Percentiles rank a stretch among this genome's conserved stretches.
Conservation (phyloP, 2,113 vertebrate genomes). For the Cryptomyrus ogoouensis region DNA sequence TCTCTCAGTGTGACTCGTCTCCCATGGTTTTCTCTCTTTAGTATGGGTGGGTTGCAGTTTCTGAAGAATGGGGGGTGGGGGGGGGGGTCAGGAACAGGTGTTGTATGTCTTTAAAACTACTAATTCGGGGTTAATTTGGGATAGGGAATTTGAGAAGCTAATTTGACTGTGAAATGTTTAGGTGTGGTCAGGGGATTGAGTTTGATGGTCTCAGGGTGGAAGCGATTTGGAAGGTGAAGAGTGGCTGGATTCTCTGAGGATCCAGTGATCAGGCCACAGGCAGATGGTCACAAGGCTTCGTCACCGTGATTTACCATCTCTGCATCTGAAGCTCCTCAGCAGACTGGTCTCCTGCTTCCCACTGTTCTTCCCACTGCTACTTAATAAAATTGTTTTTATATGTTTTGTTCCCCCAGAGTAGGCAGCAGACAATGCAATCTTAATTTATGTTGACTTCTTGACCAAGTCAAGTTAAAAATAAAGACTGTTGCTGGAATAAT, state of each 20-base stretch:
- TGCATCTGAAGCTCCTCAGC: background rate
- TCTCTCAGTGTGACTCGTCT: background rate
- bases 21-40: background rate
- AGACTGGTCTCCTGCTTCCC: background rate
- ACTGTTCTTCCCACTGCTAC: background rate
- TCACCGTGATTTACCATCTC: background rate
- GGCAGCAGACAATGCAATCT: background rate
- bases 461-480: conserved; percentile 15
- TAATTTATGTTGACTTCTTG: conserved; percentile 21
- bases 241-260: background rate
- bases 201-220: conserved; percentile 8
- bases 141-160: background rate
- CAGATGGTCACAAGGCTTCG: background rate
- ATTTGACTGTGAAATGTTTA: conserved; percentile 4
- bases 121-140: conserved; percentile 21
- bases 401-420: background rate
- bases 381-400: conserved; percentile 4
- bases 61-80: background rate
- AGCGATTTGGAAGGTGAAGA: too few species aligned
- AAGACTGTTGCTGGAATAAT: background rate
- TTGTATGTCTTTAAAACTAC: background rate
- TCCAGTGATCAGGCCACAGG: background rate
- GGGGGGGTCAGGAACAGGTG: background rate
- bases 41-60: background rate
- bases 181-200: background rate